phyloP scores from a whole-genome alignment of 2,797 vertebrate species.

The Squalus acanthias region DNA sequence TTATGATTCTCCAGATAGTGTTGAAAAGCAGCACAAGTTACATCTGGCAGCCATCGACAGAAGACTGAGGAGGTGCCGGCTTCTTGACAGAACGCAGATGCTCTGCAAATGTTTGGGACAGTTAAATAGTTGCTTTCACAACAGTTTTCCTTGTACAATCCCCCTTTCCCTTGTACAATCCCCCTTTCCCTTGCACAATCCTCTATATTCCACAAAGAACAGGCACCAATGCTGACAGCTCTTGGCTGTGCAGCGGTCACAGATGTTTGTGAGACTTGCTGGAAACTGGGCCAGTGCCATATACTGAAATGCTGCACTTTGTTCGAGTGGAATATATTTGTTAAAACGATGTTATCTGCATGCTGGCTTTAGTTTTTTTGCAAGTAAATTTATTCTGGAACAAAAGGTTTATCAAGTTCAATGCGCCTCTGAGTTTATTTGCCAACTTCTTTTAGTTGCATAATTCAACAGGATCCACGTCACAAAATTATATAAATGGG shows the following conservation, averaged over 20 bases:
- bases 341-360: constrained; percentile 10
- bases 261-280: not conserved
- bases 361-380: not conserved
- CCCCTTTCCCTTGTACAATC: not conserved
- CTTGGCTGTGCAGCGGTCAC: not conserved
- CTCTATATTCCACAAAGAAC: not conserved
- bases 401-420: constrained; percentile 32
- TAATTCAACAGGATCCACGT: not conserved
- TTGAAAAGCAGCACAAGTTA: not conserved
- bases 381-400: not conserved
- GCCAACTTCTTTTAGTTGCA: not conserved
- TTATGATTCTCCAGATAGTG: not conserved
- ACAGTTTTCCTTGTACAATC: constrained; percentile 17
- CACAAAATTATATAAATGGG: not conserved
- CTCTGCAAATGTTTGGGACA: not conserved
- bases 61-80: not conserved
- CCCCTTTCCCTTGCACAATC: not conserved
- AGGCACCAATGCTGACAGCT: not conserved
- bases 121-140: constrained; percentile 32
- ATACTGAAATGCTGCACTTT: constrained; percentile 9
- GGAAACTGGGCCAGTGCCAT: not conserved
- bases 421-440: not conserved
- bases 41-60: constrained; percentile 26
- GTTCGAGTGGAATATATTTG: not conserved
- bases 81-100: constrained; percentile 25